These are phyloP conservation scores for Scaptomyza parva DNA, from an alignment of 2,888 invertebrate genomes.

Conservation along the genomic window DNA sequence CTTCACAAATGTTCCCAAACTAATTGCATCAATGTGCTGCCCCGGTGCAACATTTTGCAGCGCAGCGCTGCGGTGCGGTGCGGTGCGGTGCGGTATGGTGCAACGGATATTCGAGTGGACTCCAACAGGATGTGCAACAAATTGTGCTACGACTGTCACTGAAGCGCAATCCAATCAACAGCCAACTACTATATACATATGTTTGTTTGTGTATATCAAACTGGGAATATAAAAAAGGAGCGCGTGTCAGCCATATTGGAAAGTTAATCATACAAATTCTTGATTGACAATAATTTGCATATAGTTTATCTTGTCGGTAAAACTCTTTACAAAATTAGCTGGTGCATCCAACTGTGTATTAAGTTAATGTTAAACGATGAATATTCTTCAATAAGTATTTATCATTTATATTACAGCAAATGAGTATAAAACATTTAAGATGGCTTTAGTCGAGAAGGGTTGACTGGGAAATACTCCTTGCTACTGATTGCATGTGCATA, in stretches of 20 bases:
- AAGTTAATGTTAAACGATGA: background rate
- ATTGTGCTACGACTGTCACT: conserved; percentile 36
- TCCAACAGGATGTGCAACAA: conserved; percentile 42
- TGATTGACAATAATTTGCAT: conserved; percentile 8
- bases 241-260: background rate
- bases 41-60: background rate
- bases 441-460: too few relatives aligned
- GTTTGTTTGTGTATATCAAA: background rate
- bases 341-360: conserved; percentile 9
- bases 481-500: too few relatives aligned
- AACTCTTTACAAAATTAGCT: conserved; percentile 13
- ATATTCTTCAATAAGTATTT: too few relatives aligned
- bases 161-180: conserved; percentile 33
- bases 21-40: conserved; percentile 56
- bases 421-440: too few relatives aligned
- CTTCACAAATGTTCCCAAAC: conserved; percentile 37
- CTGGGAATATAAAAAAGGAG: conserved; percentile 15
- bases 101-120: conserved; percentile 42
- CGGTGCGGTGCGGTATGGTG: background rate
- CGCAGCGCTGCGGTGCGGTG: background rate
- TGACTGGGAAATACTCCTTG: too few relatives aligned
- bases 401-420: too few relatives aligned
- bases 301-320: background rate
- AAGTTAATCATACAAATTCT: conserved; percentile 27
- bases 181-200: conserved; percentile 7